Evolutionary conservation across 1,140 invertebrate genomes (phyloP).

Genomic region (Drosophila melanica): DNA sequence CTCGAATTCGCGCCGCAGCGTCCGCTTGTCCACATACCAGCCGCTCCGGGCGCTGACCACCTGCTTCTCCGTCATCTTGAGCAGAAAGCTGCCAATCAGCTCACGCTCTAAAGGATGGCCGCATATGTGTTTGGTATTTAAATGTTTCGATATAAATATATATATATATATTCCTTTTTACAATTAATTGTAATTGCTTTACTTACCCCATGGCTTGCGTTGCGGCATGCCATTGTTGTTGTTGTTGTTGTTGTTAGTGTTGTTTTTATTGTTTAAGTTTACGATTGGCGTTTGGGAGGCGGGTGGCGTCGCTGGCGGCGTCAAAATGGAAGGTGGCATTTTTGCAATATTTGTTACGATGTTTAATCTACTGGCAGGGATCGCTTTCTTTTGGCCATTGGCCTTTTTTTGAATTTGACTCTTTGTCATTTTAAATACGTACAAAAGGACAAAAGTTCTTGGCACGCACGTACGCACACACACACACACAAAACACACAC

Average conservation of each 20-base stretch:
- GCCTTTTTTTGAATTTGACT: constrained; percentile 57
- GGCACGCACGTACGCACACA: not conserved
- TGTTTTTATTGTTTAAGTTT: constrained; percentile 15
- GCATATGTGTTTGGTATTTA: no score
- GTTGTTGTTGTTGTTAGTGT: constrained; percentile 8
- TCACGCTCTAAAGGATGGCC: constrained; percentile 55
- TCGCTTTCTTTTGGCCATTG: constrained; percentile 37
- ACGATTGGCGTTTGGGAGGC: not conserved
- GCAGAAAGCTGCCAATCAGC: constrained; percentile 64
- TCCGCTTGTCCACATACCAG: constrained; percentile 63
- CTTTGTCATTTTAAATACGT: constrained; percentile 56
- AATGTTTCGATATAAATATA: not conserved
- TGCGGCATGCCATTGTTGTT: constrained; percentile 6
- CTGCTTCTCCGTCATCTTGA: constrained; percentile 56
- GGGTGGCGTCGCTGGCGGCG: constrained; percentile 53
- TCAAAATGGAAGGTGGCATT: constrained; percentile 33
- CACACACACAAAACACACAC: not conserved
- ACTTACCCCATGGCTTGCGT: constrained; percentile 62
- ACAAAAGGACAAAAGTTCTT: constrained; percentile 29
- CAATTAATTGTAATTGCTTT: not conserved
- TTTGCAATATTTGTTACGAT: constrained; percentile 28
- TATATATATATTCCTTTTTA: no score
- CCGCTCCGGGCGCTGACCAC: constrained; percentile 46
- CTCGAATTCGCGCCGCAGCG: constrained; percentile 45
- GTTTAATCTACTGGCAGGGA: constrained; percentile 24